Base-by-base conservation (phyloP, 30 jellyfish, hydroid and myxozoan genomes). In the Rhopilema esculentum region DNA sequence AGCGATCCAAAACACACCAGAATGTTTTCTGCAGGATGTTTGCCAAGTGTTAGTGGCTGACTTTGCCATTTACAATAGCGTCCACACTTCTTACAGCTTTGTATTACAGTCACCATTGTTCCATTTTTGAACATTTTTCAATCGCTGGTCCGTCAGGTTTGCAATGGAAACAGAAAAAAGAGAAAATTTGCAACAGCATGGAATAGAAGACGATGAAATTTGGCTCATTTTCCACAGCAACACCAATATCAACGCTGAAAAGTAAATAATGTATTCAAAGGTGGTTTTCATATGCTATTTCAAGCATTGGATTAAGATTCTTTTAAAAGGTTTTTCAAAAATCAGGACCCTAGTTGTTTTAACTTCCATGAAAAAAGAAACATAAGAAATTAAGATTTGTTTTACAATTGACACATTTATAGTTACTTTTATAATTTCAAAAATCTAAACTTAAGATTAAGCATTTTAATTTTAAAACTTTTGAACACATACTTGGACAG, bases 151-250 rank as follows among this genome's bases (percentile, higher is more conserved):
- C 1, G 68, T 26, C 31, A 16, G 27, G 16, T 77, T 52, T 77
- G 61, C 80, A 77, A 17, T 29, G 22, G 61, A 77, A 77, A 77
- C 88, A 74, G 40, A 74, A 74, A 67, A 74, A 24, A 24, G 71
- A 16, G 85, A 74, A 74, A 67, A 74, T 18, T 18, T 31, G 33
- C 4, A 74, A 16, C 69, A 74, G 73, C 71, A 74, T 74, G 69
- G 85, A 31, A 66, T 74, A 74, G 33, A 74, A 74, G 18, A 74
- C 85, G 49, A 74, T 27, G 33, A 74, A 74, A 4, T 31, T 49
- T n/a, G 85, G 85, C 33, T 74, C 85, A 64, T 40, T 40, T 40
- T 40, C 57, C 57, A 40, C 57, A 40, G 57, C 57, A 40, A 40
- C 57, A 40, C 57, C 57, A 40, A 40, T 40, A 40, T 40, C 57